Evolutionary conservation across 2,797 vertebrate species (phyloP).

Genomic region (Carcharodon carcharias): DNA sequence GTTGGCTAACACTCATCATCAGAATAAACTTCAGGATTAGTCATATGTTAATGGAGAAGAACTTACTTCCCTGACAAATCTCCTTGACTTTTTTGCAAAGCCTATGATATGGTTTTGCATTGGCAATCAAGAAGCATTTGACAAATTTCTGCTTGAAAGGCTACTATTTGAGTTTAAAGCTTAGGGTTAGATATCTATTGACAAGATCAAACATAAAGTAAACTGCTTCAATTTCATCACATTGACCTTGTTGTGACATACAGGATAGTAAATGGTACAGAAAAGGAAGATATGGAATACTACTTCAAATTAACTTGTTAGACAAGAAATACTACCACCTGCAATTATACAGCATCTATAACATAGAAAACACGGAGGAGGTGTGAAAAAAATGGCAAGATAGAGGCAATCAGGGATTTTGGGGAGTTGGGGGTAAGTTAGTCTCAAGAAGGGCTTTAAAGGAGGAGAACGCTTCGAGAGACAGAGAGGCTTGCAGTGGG

Average conservation of each 20-base stretch:
- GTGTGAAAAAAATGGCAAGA: not conserved
- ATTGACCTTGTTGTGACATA: not conserved
- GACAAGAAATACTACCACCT: not conserved
- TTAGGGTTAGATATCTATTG: not conserved
- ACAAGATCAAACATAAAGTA: not conserved
- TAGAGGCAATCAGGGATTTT: not conserved
- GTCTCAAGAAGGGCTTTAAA: not conserved
- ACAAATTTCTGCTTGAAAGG: not conserved
- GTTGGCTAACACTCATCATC: not conserved
- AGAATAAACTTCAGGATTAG: not conserved
- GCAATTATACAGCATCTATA: not conserved
- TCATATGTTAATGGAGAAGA: not conserved
- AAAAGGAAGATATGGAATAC: not conserved
- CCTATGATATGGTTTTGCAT: not conserved
- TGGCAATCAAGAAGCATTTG: not conserved
- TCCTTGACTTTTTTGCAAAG: not conserved
- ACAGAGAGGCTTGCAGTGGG: no score
- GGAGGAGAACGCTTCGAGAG: not conserved
- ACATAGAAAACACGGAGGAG: not conserved
- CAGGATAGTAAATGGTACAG: not conserved
- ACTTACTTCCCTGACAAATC: not conserved
- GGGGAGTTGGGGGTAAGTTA: not conserved
- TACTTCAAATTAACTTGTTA: not conserved
- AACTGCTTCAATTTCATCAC: not conserved
- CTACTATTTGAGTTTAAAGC: not conserved